phyloP scores from a whole-genome alignment of 2,888 invertebrate species.

The Smittia sp. region DNA sequence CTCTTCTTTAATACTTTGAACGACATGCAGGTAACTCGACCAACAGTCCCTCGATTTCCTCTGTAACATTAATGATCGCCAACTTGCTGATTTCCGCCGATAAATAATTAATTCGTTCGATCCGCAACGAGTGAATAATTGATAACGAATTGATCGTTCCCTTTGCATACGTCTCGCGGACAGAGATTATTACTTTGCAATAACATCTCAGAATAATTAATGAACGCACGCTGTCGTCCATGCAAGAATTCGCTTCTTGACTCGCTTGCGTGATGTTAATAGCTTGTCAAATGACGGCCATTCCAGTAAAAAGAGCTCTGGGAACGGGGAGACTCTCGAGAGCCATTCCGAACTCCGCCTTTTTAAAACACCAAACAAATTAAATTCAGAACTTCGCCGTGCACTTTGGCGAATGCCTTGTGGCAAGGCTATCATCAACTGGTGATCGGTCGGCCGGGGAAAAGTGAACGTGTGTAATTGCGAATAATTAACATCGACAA shows the following conservation, averaged over 20 bases:
- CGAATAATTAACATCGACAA: constrained; percentile 22
- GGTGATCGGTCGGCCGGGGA: neutral
- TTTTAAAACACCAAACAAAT: constrained; percentile 40
- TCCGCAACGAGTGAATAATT: no score
- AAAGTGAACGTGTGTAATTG: constrained; percentile 38
- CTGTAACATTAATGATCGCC: no score
- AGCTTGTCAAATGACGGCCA: constrained; percentile 23
- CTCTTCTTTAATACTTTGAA: no score
- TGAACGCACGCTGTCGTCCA: no score
- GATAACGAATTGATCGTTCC: no score
- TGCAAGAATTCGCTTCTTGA: neutral
- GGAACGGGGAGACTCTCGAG: neutral
- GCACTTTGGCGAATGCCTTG: neutral
- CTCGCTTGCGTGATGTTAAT: neutral
- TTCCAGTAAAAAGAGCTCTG: neutral
- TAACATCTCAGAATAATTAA: no score
- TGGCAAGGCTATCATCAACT: constrained; percentile 39
- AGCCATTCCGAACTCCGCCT: constrained; percentile 30
- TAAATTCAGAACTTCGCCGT: constrained; percentile 19
- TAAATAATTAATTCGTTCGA: no score
- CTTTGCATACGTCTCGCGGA: no score
- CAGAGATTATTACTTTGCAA: no score
- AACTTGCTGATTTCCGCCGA: no score
- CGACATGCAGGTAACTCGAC: no score
- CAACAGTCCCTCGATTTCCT: no score